Evolutionary conservation across 2,113 vertebrate genomes (phyloP).

Genomic region (Microcebus jonahi): DNA sequence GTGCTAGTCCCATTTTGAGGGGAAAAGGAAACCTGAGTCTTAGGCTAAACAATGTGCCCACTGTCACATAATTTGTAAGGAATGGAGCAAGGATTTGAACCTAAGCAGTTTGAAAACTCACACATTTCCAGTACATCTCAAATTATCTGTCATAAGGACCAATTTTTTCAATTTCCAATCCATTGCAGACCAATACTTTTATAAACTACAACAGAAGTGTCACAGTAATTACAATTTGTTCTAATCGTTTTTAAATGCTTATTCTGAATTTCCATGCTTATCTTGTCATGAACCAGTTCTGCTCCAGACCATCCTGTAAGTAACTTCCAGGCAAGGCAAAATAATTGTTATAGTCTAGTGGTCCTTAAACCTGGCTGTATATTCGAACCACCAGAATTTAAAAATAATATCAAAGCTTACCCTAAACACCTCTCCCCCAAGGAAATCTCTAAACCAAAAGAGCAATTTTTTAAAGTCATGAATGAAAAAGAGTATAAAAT

Average conservation of each 20-base stretch:
- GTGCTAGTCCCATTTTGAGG: background rate
- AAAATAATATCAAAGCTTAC: background rate
- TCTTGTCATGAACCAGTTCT: background rate
- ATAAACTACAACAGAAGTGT: conserved; percentile 2
- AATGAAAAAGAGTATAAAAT: background rate
- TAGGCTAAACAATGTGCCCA: background rate
- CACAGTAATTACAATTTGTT: background rate
- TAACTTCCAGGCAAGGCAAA: background rate
- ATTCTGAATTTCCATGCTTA: conserved; percentile 7
- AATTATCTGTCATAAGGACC: background rate
- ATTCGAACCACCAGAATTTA: conserved; percentile 9
- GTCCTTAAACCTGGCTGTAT: background rate
- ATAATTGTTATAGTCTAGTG: background rate
- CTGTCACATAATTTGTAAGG: background rate
- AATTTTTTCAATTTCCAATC: background rate
- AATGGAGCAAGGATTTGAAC: background rate
- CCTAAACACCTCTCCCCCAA: background rate
- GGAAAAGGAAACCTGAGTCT: background rate
- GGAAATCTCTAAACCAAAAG: background rate
- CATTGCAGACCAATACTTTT: background rate
- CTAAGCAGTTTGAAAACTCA: background rate
- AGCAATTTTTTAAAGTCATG: background rate
- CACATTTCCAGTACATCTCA: background rate
- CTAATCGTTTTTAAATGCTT: conserved; percentile 19
- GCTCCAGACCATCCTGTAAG: background rate